Evolutionary conservation across 2,797 vertebrate genomes (phyloP).

Genomic region (Setipinna tenuifilis): DNA sequence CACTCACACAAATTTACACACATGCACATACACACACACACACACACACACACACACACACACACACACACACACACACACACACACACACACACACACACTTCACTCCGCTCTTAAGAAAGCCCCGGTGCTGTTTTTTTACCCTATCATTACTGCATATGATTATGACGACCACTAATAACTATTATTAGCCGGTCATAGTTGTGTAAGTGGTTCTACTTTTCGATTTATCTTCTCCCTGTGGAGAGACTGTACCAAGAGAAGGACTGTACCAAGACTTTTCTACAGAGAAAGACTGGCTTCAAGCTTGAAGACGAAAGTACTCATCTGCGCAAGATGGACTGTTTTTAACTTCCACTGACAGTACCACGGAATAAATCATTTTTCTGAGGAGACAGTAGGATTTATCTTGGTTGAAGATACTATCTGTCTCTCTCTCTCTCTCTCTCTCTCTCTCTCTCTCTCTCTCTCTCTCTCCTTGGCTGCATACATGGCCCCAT

Average conservation of each 20-base stretch:
- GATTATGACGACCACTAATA: background rate
- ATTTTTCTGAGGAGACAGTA: background rate
- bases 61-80: background rate
- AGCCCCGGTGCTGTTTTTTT: background rate
- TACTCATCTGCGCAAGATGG: background rate
- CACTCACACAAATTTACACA: background rate
- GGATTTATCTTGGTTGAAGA: background rate
- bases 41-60: conserved; percentile 1
- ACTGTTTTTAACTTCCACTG: background rate
- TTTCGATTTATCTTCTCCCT: background rate
- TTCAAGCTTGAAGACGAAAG: background rate
- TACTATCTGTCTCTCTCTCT: no score
- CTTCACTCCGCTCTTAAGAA: background rate
- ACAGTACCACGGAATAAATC: background rate
- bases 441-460: no score
- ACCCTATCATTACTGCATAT: background rate
- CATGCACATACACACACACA: background rate
- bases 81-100: conserved; percentile 12
- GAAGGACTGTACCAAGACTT: background rate
- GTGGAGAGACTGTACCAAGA: background rate
- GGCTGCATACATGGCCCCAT: no score
- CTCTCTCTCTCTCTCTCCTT: no score
- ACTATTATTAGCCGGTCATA: background rate
- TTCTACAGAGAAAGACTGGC: background rate
- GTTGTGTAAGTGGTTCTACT: background rate